A percentile compares a stretch with the other conserved stretches of the same genome.
Conservation (phyloP, 1,140 invertebrate genomes). For the Scaptomyza graminum region DNA sequence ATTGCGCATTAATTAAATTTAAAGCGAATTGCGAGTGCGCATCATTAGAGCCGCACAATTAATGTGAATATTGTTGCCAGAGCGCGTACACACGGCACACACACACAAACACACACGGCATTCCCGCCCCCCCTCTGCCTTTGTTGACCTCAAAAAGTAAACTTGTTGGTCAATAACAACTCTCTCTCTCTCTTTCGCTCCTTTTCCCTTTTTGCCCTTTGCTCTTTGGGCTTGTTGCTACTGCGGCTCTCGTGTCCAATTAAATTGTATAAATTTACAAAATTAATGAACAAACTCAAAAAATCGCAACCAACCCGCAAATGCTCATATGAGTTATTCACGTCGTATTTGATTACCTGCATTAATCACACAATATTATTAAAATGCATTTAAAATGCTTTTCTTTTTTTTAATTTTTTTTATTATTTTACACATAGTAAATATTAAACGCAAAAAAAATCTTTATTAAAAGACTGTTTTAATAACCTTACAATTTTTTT, state of each 20-base stretch:
- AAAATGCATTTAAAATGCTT: slow-evolving; percentile 54
- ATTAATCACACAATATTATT: slow-evolving; percentile 75
- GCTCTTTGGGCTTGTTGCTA: neutral
- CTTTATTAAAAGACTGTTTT: slow-evolving; percentile 3
- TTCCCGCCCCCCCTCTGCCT: neutral
- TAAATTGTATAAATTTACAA: slow-evolving; percentile 80
- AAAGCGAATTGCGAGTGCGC: slow-evolving; percentile 62
- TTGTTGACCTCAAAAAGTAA: slow-evolving; percentile 64
- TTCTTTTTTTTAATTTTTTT: slow-evolving; percentile 57
- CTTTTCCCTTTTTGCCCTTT: neutral
- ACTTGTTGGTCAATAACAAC: slow-evolving; percentile 60
- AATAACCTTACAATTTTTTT: neutral
- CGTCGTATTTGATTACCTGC: slow-evolving; percentile 24
- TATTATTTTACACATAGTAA: slow-evolving; percentile 20
- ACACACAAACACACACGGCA: neutral
- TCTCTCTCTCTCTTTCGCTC: slow-evolving; percentile 15
- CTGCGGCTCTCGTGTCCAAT: slow-evolving; percentile 64
- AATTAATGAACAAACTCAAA: slow-evolving; percentile 70
- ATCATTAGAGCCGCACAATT: slow-evolving; percentile 75
- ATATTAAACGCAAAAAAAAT: neutral
- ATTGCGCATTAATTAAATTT: slow-evolving; percentile 75
- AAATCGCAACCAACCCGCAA: slow-evolving; percentile 58
- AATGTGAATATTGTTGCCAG: slow-evolving; percentile 59
- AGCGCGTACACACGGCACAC: neutral
- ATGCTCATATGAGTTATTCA: slow-evolving; percentile 21